Percentiles rank a stretch among this genome's conserved stretches.
Conservation (phyloP, 2,888 invertebrate species). For the Chaitophorus viminalis region DNA sequence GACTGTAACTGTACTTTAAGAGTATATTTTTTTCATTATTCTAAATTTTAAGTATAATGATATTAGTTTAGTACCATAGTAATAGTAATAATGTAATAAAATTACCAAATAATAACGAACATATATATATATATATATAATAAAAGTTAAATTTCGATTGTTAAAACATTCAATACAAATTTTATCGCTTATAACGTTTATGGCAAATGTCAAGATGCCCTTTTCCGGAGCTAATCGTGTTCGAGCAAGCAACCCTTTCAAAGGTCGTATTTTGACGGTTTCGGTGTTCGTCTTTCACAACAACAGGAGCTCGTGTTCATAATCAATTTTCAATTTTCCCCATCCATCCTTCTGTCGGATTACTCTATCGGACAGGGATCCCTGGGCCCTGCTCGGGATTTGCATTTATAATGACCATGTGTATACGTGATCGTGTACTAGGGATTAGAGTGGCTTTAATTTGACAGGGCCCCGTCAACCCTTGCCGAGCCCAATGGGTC, state of each 20-base stretch:
- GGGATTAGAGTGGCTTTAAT: conserved; percentile 58
- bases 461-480: conserved; percentile 57
- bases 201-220: conserved; percentile 52
- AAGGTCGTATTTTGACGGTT: conserved; percentile 30
- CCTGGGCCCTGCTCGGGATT: conserved; percentile 52
- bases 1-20: background rate
- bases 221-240: conserved; percentile 40
- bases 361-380: conserved; percentile 57
- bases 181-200: conserved; percentile 23
- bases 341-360: conserved; percentile 30
- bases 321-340: conserved; percentile 61
- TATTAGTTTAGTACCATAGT: background rate
- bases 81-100: background rate
- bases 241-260: conserved; percentile 35
- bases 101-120: background rate
- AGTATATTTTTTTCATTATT: background rate
- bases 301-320: conserved; percentile 42
- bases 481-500: conserved; percentile 23
- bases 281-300: conserved; percentile 5
- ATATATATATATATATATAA: background rate
- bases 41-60: background rate
- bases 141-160: background rate
- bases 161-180: background rate
- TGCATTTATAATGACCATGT: conserved; percentile 59
- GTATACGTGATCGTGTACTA: conserved; percentile 57